Conservation (phyloP, 1,140 invertebrate genomes). For the Lepidostoma basale region DNA sequence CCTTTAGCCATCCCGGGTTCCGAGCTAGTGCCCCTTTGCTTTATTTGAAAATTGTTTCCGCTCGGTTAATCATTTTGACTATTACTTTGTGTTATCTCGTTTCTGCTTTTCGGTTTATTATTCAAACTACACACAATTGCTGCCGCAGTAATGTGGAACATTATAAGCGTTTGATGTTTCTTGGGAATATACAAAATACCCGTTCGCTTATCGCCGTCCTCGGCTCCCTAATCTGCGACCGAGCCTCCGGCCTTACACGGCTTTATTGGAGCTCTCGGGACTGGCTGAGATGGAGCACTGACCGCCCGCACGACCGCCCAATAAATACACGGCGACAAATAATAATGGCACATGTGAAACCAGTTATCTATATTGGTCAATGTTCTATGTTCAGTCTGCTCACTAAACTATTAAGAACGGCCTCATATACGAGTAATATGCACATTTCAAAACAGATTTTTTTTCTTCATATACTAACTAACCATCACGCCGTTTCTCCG, state of each 20-base stretch:
- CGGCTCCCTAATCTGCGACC: neutral
- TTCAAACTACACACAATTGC: too few species aligned
- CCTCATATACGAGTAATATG: too few species aligned
- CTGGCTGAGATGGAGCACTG: neutral
- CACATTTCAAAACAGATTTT: too few species aligned
- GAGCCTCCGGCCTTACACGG: neutral
- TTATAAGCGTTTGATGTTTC: too few species aligned
- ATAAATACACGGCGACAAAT: neutral
- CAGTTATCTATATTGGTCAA: neutral
- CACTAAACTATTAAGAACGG: too few species aligned
- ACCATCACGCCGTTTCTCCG: too few species aligned
- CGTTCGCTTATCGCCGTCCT: too few species aligned
- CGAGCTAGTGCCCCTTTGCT: neutral
- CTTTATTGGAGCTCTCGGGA: neutral
- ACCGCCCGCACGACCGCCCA: neutral
- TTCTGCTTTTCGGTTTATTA: too few species aligned
- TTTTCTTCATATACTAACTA: too few species aligned
- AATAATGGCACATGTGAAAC: neutral
- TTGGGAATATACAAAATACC: too few species aligned
- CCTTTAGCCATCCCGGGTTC: neutral
- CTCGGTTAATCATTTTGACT: neutral
- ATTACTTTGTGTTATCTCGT: too few species aligned
- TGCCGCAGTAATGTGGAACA: too few species aligned
- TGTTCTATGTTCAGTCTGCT: neutral
- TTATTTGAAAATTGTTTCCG: neutral